These are phyloP conservation scores for Emys orbicularis DNA, from an alignment of 2,797 vertebrate species.

Conservation along the genomic window DNA sequence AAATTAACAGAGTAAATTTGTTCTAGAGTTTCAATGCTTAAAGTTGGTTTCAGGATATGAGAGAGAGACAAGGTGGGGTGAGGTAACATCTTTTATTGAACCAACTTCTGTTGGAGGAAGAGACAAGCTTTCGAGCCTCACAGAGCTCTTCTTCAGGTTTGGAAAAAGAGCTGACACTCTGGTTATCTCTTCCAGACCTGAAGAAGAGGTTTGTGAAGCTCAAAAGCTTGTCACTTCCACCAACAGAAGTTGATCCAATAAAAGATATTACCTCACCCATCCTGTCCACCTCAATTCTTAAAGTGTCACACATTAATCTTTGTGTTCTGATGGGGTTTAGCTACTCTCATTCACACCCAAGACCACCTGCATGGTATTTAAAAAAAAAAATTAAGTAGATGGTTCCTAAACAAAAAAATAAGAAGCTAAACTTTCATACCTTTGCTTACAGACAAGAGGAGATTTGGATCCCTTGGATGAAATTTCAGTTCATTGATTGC, in stretches of 20 bases:
- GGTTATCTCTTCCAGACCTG: background rate
- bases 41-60: background rate
- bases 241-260: background rate
- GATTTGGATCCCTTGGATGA: conserved; percentile 97
- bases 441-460: conserved; percentile 99
- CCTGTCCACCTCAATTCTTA: background rate
- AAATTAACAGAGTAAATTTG: background rate
- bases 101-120: background rate
- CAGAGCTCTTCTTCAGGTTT: background rate
- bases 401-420: background rate
- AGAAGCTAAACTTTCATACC: conserved; percentile 82
- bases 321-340: background rate
- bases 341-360: conserved; percentile 16
- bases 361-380: background rate
- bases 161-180: background rate
- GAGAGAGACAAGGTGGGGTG: background rate
- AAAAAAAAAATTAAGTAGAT: background rate
- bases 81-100: background rate
- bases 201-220: background rate
- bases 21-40: background rate
- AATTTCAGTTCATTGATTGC: conserved; percentile 99
- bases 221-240: background rate
- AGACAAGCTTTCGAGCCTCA: background rate
- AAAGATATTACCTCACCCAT: background rate
- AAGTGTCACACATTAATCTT: background rate